Percentiles rank a stretch among this genome's conserved stretches.
Conservation (phyloP, 2,888 invertebrate genomes). For the Theretra japonica region DNA sequence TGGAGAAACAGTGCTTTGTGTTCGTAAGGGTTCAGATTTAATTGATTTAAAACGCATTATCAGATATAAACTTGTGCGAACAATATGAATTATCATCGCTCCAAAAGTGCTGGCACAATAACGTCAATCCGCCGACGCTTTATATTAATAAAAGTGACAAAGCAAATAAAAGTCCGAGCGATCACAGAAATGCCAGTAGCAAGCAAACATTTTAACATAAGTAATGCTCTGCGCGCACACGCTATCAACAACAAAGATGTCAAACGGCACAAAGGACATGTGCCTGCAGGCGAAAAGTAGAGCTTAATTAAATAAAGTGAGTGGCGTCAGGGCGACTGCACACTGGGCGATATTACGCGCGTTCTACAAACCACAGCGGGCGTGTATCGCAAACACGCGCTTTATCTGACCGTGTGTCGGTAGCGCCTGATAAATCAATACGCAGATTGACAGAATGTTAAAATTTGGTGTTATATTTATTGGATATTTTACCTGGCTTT, state of each 20-base stretch:
- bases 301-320: constrained; percentile 28
- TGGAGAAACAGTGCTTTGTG: no score
- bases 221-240: neutral
- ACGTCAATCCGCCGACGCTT: neutral
- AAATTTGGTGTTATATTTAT: no score
- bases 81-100: no score
- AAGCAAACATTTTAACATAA: neutral
- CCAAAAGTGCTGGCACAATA: neutral
- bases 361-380: neutral
- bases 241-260: constrained; percentile 13
- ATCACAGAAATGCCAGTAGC: neutral
- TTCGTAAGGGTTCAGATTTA: no score
- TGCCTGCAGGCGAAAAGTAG: constrained; percentile 26
- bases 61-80: no score
- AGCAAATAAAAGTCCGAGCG: neutral
- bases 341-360: neutral
- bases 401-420: no score
- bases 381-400: neutral
- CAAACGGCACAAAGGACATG: constrained; percentile 21
- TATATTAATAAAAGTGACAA: neutral
- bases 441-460: no score
- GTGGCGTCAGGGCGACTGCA: constrained; percentile 11
- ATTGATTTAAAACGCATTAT: no score
- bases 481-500: no score
- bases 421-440: no score